These are phyloP conservation scores for Microdon myrmicae DNA, from an alignment of 2,888 invertebrate species.

Conservation along the genomic window DNA sequence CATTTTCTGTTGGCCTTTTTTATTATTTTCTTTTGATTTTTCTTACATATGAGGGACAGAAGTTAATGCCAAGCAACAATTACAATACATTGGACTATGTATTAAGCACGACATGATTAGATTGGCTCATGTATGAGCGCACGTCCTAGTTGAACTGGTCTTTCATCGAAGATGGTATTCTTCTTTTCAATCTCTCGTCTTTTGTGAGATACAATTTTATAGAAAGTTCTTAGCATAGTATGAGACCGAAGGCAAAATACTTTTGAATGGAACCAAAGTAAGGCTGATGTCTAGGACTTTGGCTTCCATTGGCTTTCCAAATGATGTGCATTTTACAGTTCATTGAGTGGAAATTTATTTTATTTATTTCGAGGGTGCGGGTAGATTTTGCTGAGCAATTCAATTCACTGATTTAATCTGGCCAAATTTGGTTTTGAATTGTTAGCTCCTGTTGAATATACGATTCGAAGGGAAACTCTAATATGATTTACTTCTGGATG, in stretches of 20 bases:
- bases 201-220: conserved; percentile 13
- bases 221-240: conserved; percentile 16
- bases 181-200: background rate
- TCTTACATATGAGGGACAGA: too few species aligned
- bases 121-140: background rate
- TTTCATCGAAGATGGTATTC: background rate
- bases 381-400: background rate
- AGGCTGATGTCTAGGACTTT: background rate
- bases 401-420: conserved; percentile 10
- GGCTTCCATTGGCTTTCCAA: conserved; percentile 8
- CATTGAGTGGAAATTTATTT: conserved; percentile 34
- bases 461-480: background rate
- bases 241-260: too few species aligned
- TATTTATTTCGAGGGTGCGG: background rate
- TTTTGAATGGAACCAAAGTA: too few species aligned
- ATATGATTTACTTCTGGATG: too few species aligned
- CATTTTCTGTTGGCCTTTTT: background rate
- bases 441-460: conserved; percentile 8
- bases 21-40: background rate
- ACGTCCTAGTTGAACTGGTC: background rate
- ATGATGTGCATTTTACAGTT: conserved; percentile 35
- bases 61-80: too few species aligned
- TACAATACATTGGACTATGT: too few species aligned
- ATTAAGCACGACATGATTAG: background rate
- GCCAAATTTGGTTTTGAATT: conserved; percentile 3